A percentile compares a stretch with the other conserved stretches of the same genome.
Evolutionary conservation across 2,113 vertebrate species (phyloP).

Genomic region (Opisthocomus hoazin): DNA sequence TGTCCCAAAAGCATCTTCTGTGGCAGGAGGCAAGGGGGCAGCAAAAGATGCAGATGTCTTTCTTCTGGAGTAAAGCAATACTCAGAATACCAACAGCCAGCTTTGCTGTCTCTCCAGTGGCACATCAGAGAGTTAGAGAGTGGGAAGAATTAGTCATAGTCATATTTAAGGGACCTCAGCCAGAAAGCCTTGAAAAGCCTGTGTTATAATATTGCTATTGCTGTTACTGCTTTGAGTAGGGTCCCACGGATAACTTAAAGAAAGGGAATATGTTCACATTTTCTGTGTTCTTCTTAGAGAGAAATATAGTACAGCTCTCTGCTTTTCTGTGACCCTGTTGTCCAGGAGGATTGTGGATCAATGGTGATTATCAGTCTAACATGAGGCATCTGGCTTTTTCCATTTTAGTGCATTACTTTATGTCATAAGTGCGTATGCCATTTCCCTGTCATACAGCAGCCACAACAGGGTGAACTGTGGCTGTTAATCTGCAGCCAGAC

Average conservation of each 20-base stretch:
- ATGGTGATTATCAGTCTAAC: not conserved
- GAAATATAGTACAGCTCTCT: not conserved
- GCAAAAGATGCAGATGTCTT: not conserved
- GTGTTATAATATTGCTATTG: not conserved
- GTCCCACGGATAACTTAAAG: not conserved
- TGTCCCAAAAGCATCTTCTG: not conserved
- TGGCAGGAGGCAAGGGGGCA: not conserved
- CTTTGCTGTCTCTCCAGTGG: not conserved
- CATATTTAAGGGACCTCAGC: not conserved
- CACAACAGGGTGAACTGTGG: accelerated
- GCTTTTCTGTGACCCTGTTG: not conserved
- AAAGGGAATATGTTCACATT: not conserved
- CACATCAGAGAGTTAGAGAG: not conserved
- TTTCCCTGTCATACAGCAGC: not conserved
- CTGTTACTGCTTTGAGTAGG: not conserved
- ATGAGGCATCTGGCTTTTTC: not conserved
- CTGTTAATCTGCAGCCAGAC: not conserved
- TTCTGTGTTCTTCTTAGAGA: not conserved
- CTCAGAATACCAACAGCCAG: not conserved
- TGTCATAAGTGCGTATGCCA: too few relatives aligned
- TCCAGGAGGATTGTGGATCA: not conserved
- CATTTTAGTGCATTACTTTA: not conserved
- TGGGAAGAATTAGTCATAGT: not conserved
- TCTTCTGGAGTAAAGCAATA: not conserved
- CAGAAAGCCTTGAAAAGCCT: not conserved